Evolutionary conservation across 1,140 invertebrate genomes (phyloP).

Genomic region (Cyphomyrmex costatus): DNA sequence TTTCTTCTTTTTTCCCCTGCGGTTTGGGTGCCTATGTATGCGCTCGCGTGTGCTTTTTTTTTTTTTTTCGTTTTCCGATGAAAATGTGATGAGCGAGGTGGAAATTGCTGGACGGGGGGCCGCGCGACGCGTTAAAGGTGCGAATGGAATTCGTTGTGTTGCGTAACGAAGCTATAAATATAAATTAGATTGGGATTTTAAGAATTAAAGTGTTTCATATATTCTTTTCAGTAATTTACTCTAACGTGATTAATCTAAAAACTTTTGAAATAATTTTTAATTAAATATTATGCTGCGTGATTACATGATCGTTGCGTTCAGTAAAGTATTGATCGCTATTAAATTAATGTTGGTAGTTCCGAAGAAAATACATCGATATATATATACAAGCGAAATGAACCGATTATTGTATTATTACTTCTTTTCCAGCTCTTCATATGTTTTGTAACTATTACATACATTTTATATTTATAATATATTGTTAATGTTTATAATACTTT

Average conservation of each 20-base stretch:
- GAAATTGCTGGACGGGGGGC: conserved; percentile 41
- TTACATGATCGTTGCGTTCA: not conserved
- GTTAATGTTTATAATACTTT: no score
- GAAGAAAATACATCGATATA: not conserved
- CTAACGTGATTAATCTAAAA: conserved; percentile 1
- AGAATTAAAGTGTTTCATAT: not conserved
- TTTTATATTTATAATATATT: no score
- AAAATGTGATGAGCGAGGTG: conserved; percentile 67
- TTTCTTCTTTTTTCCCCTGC: conserved; percentile 10
- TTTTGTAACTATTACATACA: no score
- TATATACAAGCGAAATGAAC: not conserved
- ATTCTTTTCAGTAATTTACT: not conserved
- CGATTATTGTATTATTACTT: not conserved
- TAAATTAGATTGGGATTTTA: conserved; percentile 53
- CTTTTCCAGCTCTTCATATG: no score
- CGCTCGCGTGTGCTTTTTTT: conserved; percentile 3
- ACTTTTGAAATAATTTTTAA: conserved; percentile 36
- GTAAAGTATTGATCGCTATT: not conserved
- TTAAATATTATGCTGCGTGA: not conserved
- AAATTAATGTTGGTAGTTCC: not conserved
- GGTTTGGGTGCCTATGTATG: conserved; percentile 1
- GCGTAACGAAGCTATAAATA: conserved; percentile 69
- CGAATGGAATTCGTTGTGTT: conserved; percentile 33
- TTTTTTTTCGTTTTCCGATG: conserved; percentile 51
- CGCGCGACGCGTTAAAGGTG: conserved; percentile 8